Evolutionary conservation across 37 sponge, comb jelly and placozoan genomes (phyloP).

Genomic region (Chondrosia reniformis): DNA sequence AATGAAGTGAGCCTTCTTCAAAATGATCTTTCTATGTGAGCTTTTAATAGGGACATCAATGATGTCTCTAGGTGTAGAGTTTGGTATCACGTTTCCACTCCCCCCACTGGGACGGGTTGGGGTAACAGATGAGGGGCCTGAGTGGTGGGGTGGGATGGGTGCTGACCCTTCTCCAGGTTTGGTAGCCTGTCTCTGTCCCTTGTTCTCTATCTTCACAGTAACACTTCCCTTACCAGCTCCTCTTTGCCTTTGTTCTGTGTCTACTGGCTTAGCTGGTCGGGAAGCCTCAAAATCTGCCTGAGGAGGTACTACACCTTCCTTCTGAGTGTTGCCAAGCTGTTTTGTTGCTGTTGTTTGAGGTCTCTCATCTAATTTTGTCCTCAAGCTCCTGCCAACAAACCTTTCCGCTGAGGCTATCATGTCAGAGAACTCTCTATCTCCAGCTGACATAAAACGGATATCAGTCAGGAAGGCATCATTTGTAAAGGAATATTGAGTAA

Average conservation of each 20-base stretch:
- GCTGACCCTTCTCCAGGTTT: neutral
- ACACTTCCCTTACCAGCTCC: too few species aligned
- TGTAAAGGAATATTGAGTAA: neutral
- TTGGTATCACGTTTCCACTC: too few species aligned
- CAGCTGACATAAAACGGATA: neutral
- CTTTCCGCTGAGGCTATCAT: neutral
- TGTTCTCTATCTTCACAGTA: neutral
- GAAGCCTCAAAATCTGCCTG: neutral
- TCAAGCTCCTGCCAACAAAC: neutral
- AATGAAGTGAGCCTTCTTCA: slow-evolving; percentile 14
- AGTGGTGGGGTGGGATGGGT: neutral
- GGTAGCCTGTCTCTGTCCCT: neutral
- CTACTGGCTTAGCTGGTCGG: neutral
- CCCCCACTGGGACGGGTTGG: neutral
- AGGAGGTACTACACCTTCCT: too few species aligned
- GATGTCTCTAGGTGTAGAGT: too few species aligned
- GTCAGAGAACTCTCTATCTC: neutral
- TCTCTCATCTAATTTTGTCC: too few species aligned
- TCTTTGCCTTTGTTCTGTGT: neutral
- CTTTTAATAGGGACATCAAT: slow-evolving; percentile 6
- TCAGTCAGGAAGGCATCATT: slow-evolving; percentile 21
- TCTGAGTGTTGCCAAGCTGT: too few species aligned
- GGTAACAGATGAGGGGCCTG: neutral
- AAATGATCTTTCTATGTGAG: neutral
- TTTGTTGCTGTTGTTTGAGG: too few species aligned